Percentiles rank a stretch among this genome's conserved stretches.
phyloP scores from a whole-genome alignment of 2,797 vertebrate species.

The Xerus rutilus region DNA sequence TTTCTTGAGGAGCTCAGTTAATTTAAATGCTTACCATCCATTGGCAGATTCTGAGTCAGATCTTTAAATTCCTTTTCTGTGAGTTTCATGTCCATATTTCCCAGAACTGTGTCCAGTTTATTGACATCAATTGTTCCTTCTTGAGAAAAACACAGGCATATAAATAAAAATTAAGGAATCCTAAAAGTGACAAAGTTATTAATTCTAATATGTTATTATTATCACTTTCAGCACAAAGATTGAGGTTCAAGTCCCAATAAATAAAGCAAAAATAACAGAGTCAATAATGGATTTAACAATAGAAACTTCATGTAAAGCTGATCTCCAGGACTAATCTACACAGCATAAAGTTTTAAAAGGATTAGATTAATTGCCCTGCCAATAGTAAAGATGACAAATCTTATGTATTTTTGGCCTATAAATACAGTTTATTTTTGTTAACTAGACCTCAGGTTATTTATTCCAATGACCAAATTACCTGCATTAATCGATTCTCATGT shows the following conservation, averaged over 20 bases:
- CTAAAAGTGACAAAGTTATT: background rate
- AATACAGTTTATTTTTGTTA: background rate
- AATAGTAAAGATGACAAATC: background rate
- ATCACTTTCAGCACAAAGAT: background rate
- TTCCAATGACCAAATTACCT: background rate
- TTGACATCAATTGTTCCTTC: conserved; percentile 42
- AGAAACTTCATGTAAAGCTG: background rate
- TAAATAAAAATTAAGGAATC: background rate
- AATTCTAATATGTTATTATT: background rate
- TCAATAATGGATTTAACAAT: background rate
- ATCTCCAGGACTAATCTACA: background rate
- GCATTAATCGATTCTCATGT: background rate
- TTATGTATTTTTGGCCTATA: background rate
- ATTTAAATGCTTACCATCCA: conserved; percentile 53
- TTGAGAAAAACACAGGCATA: background rate
- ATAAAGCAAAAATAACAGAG: background rate
- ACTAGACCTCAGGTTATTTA: background rate
- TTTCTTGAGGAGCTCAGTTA: background rate
- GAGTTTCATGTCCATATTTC: conserved; percentile 31
- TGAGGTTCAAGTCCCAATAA: background rate
- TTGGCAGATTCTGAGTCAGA: background rate
- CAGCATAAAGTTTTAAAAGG: background rate
- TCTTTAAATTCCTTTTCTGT: conserved; percentile 47
- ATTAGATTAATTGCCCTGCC: background rate
- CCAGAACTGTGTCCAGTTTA: conserved; percentile 48